A percentile compares a stretch with the other conserved stretches of the same genome.
Evolutionary conservation across 1,140 invertebrate species (phyloP).

Genomic region (Chionoecetes opilio): DNA sequence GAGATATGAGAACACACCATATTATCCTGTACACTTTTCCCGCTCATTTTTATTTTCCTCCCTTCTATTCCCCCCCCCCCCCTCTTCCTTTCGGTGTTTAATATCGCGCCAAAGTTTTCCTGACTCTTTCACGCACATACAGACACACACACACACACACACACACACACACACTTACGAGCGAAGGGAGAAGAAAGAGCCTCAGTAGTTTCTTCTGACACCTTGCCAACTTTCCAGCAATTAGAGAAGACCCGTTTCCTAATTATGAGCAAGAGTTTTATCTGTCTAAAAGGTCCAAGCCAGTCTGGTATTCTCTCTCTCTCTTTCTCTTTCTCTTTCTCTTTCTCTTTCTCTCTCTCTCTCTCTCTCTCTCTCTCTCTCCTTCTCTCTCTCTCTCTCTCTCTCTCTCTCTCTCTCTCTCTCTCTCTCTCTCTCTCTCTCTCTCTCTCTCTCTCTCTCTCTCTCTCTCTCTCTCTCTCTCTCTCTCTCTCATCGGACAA

Average conservation of each 20-base stretch:
- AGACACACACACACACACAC: not conserved
- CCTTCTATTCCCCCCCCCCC: no score
- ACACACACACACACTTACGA: not conserved
- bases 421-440: slow-evolving; percentile 27
- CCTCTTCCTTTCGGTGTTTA: no score
- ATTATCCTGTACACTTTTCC: no score
- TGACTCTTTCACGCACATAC: not conserved
- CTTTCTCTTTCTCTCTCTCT: slow-evolving; percentile 1
- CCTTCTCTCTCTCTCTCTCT: slow-evolving; percentile 9
- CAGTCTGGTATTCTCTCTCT: not conserved
- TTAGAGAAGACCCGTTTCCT: not conserved
- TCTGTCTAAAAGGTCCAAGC: slow-evolving; percentile 3
- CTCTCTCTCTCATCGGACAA: no score
- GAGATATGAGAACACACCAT: no score
- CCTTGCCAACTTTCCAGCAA: slow-evolving; percentile 25
- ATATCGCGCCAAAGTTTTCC: no score
- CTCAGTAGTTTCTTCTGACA: not conserved
- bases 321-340: not conserved
- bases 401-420: not conserved
- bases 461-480: not conserved
- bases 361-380: no score
- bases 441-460: slow-evolving; percentile 27
- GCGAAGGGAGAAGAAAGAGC: not conserved
- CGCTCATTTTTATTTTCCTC: no score
- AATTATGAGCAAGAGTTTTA: slow-evolving; percentile 11